Conservation (phyloP, 2,113 vertebrate genomes). For the Dasyornis broadbenti region DNA sequence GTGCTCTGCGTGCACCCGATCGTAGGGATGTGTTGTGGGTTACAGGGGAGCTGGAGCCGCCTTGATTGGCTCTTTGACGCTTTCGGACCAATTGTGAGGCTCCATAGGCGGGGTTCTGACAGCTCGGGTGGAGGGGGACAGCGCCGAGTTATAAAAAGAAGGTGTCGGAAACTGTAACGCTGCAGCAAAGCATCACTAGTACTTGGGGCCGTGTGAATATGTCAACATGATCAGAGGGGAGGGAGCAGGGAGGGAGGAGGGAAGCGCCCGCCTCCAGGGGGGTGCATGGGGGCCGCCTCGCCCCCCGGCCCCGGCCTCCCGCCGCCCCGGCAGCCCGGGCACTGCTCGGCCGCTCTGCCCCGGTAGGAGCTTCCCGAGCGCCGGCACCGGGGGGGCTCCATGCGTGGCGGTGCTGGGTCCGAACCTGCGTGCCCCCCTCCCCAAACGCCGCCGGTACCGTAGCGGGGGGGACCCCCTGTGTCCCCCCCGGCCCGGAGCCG, state of each 20-base stretch:
- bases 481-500: neutral
- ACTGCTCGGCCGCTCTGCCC: neutral
- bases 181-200: conserved; percentile 85
- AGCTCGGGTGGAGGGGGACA: conserved; percentile 95
- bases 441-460: neutral
- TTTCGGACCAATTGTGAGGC: conserved; percentile 99
- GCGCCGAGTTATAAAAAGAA: conserved; percentile 97
- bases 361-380: neutral
- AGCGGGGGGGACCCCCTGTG: neutral
- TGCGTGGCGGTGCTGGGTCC: neutral
- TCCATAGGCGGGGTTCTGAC: conserved; percentile 97
- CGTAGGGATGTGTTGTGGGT: conserved; percentile 90
- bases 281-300: neutral
- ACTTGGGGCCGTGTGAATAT: conserved; percentile 86
- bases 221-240: conserved; percentile 85
- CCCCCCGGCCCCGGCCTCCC: neutral
- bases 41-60: conserved; percentile 83
- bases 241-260: conserved; percentile 60
- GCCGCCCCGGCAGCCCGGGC: neutral
- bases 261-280: conserved; percentile 63
- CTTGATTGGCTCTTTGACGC: conserved; percentile 99
- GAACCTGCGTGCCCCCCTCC: neutral
- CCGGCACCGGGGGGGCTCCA: neutral
- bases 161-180: conserved; percentile 94
- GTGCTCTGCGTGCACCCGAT: conserved; percentile 88